A percentile compares a stretch with the other conserved stretches of the same genome.
phyloP scores from a whole-genome alignment of 2,888 invertebrate species.

The Heliconius ethilla region DNA sequence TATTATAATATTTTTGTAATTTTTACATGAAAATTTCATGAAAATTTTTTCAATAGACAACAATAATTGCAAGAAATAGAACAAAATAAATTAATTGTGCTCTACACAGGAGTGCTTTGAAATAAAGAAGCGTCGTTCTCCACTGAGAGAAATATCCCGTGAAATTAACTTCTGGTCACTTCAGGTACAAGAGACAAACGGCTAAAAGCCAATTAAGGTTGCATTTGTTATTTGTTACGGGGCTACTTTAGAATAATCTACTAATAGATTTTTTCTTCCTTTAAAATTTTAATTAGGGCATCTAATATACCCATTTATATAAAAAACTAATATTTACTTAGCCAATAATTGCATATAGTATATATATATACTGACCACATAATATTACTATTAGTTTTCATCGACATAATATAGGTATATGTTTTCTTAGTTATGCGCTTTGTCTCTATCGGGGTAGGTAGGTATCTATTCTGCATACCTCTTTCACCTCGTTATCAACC shows the following conservation, averaged over 20 bases:
- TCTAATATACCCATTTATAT: background rate
- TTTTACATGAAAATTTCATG: no score
- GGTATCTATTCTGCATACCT: background rate
- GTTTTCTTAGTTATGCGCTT: no score
- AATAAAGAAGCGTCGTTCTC: conserved; percentile 63
- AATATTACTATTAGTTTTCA: no score
- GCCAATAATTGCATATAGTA: no score
- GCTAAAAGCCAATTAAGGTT: conserved; percentile 48
- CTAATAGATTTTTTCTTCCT: background rate
- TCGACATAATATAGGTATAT: no score
- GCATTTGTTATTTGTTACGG: conserved; percentile 22
- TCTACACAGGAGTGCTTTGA: conserved; percentile 71
- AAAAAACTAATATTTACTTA: background rate
- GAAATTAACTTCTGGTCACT: conserved; percentile 79
- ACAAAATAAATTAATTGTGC: conserved; percentile 70
- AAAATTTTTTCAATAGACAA: background rate
- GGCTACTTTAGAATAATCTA: background rate
- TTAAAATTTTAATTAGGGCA: background rate
- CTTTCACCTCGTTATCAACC: background rate
- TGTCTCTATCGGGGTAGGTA: no score
- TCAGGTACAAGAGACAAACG: conserved; percentile 73
- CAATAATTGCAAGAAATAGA: conserved; percentile 3
- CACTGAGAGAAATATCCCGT: conserved; percentile 74
- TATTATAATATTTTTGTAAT: no score
- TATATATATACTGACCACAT: no score